Evolutionary conservation across 2,113 vertebrate genomes (phyloP), one percentile per base, ranked within the genome.

Genomic region (Phrynosoma blainvillii): DNA sequence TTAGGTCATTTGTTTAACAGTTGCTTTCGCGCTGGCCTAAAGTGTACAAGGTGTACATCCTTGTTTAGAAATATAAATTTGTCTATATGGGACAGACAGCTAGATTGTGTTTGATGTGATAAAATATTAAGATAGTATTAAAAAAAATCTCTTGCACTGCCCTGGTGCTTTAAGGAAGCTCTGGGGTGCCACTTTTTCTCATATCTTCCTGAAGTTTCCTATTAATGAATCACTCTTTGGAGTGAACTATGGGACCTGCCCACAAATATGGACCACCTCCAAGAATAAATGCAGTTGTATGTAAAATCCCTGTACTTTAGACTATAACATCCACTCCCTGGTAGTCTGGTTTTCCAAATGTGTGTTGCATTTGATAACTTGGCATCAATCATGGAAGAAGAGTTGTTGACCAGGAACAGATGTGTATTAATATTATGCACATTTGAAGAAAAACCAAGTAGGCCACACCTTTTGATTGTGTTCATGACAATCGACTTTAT

Each of bases 181-280:
- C 66, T n/a, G 11, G 23, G 25, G 25, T 73, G 23, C 65, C 20
- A 16, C 42, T 25, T 71, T 3, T 52, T 52, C 14, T 32, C 32
- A 23, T 81, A 47, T 62, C 18, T 36, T 79, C 16, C 70, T 30
- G 1, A 70, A 47, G 79, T 2, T 4, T 89, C 2, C 59, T 89
- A 5, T 54, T 87, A 1, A 71, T 16, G 81, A 87, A 20, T 83
- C 84, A 84, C 59, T 82, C n/a, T 42, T 23, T 62, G 79, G 54
- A 89, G 83, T 87, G 47, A 89, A 90, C 62, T 54, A 4, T 75
- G 74, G 75, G 20, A 32, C 23, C 73, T 87, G 80, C 80, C 80
- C 71, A 70, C 59, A 91, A 90, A 80, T 9, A 6, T 5, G 40
- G 30, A 52, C 36, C 1, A 74, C 23, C 82, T 62, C 20, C 85